Evolutionary conservation across 1,140 invertebrate genomes (phyloP).

Genomic region (Polyergus mexicanus): DNA sequence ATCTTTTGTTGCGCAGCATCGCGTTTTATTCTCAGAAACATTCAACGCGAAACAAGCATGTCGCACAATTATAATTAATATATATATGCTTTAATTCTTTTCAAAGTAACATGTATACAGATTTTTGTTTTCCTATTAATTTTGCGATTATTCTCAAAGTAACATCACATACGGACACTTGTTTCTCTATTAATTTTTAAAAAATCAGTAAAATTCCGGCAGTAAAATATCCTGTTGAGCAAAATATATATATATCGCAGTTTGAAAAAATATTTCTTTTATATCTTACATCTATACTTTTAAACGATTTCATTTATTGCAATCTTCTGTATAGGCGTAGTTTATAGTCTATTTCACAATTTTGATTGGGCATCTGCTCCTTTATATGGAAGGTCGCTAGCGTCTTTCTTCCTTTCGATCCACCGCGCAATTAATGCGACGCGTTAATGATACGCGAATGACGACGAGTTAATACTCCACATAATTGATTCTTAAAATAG

Average conservation of each 20-base stretch:
- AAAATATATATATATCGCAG: background rate
- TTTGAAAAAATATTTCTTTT: background rate
- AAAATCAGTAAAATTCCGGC: background rate
- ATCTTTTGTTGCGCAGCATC: background rate
- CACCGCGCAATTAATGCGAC: constrained; percentile 32
- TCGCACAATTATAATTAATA: background rate
- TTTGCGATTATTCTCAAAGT: background rate
- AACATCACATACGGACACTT: background rate
- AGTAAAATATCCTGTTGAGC: background rate
- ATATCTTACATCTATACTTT: background rate
- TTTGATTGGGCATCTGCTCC: background rate
- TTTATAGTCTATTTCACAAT: constrained; percentile 15
- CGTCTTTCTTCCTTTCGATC: constrained; percentile 12
- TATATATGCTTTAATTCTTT: background rate
- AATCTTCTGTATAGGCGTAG: background rate
- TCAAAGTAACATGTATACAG: background rate
- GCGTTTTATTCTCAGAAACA: background rate
- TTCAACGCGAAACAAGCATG: background rate
- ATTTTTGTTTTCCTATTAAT: background rate
- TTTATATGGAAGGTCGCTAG: background rate
- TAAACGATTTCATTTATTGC: background rate
- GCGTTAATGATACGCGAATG: constrained; percentile 54
- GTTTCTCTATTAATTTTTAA: background rate
- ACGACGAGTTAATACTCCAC: constrained; percentile 41
- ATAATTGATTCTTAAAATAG: constrained; percentile 63